These are phyloP conservation scores for Aphyosemion australe DNA, from an alignment of 2,113 vertebrate species.

Conservation along the genomic window DNA sequence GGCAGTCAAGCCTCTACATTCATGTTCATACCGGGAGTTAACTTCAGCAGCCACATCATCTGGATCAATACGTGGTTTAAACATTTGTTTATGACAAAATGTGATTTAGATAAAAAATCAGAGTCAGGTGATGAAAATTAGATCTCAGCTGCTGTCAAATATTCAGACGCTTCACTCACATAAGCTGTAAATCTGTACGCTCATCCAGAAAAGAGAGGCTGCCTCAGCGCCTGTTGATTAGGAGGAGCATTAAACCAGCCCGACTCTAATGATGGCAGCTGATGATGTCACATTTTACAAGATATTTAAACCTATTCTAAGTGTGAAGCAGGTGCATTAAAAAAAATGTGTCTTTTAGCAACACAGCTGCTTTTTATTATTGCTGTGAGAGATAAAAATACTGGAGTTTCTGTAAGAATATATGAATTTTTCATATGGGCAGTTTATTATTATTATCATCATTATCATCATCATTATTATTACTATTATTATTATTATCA, in stretches of 20 bases:
- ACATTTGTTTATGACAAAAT: background rate
- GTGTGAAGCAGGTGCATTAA: too few species aligned
- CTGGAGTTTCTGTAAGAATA: too few species aligned
- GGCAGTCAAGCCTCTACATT: constrained; percentile 61
- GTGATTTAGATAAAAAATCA: background rate
- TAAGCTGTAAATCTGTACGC: constrained; percentile 24
- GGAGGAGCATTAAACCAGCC: background rate
- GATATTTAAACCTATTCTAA: background rate
- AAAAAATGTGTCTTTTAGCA: too few species aligned
- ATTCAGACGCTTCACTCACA: constrained; percentile 3
- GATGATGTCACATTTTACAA: constrained; percentile 5
- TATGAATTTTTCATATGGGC: too few species aligned
- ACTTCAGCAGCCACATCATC: constrained; percentile 8
- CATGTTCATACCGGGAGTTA: background rate
- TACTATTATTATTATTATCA: too few species aligned
- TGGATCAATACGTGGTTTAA: background rate
- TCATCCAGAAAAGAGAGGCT: constrained; percentile 30
- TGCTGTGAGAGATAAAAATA: too few species aligned
- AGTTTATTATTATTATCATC: too few species aligned
- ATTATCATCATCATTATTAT: too few species aligned
- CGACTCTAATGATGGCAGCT: background rate
- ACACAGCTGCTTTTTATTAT: too few species aligned
- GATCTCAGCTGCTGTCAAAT: constrained; percentile 28
- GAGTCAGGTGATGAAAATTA: constrained; percentile 12
- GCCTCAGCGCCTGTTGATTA: constrained; percentile 16